Percentiles rank a stretch among this genome's conserved stretches.
Conservation (phyloP, 2,113 vertebrate genomes). For the Poecile atricapillus region DNA sequence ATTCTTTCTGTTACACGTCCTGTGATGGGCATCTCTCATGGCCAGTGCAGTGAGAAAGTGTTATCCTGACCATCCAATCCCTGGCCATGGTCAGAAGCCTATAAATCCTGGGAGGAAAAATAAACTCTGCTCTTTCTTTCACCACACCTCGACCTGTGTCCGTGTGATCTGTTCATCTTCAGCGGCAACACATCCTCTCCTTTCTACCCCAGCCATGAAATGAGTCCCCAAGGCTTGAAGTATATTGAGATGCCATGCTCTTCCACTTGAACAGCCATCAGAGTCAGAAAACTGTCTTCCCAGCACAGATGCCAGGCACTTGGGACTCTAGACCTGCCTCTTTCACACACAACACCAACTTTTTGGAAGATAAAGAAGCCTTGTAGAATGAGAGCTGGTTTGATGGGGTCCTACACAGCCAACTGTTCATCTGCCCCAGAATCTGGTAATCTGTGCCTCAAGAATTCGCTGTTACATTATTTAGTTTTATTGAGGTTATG, state of each 20-base stretch:
- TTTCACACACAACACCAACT: accelerated
- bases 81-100: no score
- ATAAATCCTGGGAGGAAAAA: no score
- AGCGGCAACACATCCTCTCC: no score
- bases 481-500: not conserved
- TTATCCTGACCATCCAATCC: no score
- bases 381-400: not conserved
- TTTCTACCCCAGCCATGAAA: not conserved
- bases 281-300: not conserved
- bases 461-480: not conserved
- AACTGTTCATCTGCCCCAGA: not conserved
- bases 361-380: not conserved
- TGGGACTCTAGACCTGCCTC: not conserved
- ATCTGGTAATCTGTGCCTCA: not conserved
- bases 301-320: not conserved
- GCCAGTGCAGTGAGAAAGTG: no score
- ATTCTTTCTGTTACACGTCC: no score
- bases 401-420: no score
- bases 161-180: no score
- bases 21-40: no score
- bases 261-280: not conserved
- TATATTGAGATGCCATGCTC: not conserved
- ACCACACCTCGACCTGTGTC: no score
- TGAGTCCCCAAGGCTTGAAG: not conserved
- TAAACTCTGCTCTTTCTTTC: no score